phyloP scores from a whole-genome alignment of 2,797 vertebrate species.

The Gobio occitaniae region DNA sequence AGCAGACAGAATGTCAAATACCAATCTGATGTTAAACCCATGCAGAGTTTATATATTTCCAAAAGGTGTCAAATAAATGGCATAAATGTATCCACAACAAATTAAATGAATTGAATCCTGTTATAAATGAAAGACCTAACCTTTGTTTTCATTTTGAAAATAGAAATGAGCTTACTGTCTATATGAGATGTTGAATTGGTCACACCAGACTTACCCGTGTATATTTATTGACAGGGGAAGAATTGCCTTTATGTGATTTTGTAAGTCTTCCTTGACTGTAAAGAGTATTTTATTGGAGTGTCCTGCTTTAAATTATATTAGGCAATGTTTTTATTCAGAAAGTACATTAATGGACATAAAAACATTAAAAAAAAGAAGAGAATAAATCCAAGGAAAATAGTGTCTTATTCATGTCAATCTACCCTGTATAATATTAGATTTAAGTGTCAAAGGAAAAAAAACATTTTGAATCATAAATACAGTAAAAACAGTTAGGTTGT shows the following conservation, averaged over 20 bases:
- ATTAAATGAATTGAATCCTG: too few relatives aligned
- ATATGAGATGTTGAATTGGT: background rate
- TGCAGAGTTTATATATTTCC: too few relatives aligned
- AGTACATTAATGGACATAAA: background rate
- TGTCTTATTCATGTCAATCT: background rate
- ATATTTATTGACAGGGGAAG: background rate
- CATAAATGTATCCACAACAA: too few relatives aligned
- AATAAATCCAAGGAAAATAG: background rate
- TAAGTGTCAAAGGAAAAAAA: background rate
- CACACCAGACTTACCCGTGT: background rate
- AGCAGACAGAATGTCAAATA: too few relatives aligned
- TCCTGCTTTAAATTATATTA: background rate
- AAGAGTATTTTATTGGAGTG: background rate
- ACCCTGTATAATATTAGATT: background rate
- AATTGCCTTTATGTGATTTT: background rate
- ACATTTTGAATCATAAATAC: background rate
- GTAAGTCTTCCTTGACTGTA: background rate
- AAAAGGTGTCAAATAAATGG: too few relatives aligned
- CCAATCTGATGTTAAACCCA: too few relatives aligned
- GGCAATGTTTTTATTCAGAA: background rate
- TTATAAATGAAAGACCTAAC: too few relatives aligned
- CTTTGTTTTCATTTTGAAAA: too few relatives aligned
- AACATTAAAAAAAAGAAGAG: too few relatives aligned
- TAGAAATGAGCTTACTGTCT: background rate
- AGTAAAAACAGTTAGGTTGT: background rate